These are phyloP conservation scores for Circaetus gallicus DNA, from an alignment of 2,113 vertebrate genomes.

Conservation along the genomic window DNA sequence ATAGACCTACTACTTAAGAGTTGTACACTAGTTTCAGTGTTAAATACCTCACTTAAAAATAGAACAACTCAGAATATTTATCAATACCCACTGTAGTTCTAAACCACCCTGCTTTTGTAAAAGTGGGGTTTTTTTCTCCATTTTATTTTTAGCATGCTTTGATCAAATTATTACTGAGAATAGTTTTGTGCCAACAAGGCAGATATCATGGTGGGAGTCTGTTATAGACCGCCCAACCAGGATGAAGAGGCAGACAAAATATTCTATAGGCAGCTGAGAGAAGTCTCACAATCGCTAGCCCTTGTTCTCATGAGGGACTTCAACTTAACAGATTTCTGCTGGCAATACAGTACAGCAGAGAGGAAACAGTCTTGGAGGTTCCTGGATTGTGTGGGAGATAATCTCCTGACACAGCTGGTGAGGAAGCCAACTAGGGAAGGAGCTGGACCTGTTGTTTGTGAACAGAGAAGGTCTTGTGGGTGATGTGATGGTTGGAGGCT, in stretches of 20 bases:
- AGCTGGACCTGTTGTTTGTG: background rate
- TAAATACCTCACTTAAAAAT: background rate
- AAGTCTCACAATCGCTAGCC: background rate
- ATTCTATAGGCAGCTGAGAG: background rate
- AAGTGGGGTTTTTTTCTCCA: background rate
- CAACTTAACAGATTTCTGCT: background rate
- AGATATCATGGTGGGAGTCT: background rate
- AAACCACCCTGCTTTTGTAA: background rate
- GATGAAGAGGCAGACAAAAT: background rate
- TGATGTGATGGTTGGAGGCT: background rate
- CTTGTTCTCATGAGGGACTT: background rate
- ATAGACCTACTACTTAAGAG: background rate
- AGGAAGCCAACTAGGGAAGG: background rate
- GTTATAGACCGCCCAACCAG: background rate
- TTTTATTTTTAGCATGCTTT: background rate
- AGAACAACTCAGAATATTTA: background rate
- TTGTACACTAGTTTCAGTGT: background rate
- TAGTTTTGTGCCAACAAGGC: background rate
- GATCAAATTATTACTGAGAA: background rate
- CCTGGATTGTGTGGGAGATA: background rate
- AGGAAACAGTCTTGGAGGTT: background rate
- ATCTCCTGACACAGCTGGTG: background rate
- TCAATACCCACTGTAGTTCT: background rate
- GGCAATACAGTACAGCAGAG: background rate
- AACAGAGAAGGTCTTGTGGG: background rate